Evolutionary conservation across 2,113 vertebrate genomes (phyloP), one percentile per base, ranked within the genome.

Genomic region (Salvator merianae): DNA sequence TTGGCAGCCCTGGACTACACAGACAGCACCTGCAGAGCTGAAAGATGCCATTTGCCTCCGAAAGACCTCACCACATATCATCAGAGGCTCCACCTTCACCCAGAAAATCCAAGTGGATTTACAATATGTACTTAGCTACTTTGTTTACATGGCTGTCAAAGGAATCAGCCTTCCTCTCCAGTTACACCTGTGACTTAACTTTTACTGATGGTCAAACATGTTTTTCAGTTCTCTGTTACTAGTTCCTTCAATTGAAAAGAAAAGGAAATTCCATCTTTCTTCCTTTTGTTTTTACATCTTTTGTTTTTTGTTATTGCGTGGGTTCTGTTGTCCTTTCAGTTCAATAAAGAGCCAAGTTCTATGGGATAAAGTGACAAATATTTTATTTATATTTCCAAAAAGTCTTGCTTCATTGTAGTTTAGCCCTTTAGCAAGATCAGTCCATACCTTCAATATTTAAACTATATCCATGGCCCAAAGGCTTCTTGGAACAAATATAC

Each of bases 241-340:
- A 63, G 68, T 84, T 79, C 83, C 75, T 84, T 71, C 28, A 38
- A 72, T 79, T 71, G 53, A 84, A 79, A 84, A 71, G 53, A 79
- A 47, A 34, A 36, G 22, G 36, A 79, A 79, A 72, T 79, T 59
- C 30, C 30, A 78, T 34, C 55, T 20, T 5, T 70, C 72, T 70
- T 36, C 2, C 53, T 36, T 18, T 59, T 59, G 55, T 59, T 16
- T 59, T 59, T 59, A 59, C 55, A 59, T 59, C 4, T 18, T 59
- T 59, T 16, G 4, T 59, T 59, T 59, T 59, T 59, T 59, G 55
- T 20, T 59, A 59, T 20, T 59, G 18, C 20, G 55, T 59, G 55
- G 14, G 20, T 24, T 47, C 55, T 16, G 30, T n/a, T 73, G 74
- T 66, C 13, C 55, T 75, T 75, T 83, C 16, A 65, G 71, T 69